A percentile compares a stretch with the other conserved stretches of the same genome.
These are phyloP conservation scores for Oncorhynchus masou DNA, from an alignment of 2,113 vertebrate species.

Conservation along the genomic window DNA sequence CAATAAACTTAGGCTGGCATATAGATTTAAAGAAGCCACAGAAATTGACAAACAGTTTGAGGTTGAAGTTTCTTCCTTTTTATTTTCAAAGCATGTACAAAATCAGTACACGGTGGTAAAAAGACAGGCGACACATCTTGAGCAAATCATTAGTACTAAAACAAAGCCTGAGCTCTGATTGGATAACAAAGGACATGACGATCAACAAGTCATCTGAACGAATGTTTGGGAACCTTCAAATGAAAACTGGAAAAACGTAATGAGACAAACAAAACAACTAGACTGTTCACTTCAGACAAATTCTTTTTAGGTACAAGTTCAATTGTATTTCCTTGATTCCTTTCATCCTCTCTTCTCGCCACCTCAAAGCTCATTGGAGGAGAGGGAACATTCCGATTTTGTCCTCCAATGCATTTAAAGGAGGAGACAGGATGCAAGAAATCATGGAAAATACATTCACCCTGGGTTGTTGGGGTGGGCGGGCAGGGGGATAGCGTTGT, in stretches of 20 bases:
- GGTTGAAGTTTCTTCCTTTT: slow-evolving; percentile 31
- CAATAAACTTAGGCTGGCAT: too few species aligned
- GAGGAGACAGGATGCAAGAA: neutral
- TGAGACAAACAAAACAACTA: neutral
- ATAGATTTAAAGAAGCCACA: too few species aligned
- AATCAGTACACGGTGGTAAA: slow-evolving; percentile 47
- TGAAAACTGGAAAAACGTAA: neutral
- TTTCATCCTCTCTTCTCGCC: too few species aligned
- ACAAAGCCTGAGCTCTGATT: neutral
- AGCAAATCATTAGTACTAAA: slow-evolving; percentile 14
- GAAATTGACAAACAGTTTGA: neutral
- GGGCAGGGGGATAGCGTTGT: neutral
- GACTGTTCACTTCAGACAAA: too few species aligned
- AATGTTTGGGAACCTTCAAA: slow-evolving; percentile 14
- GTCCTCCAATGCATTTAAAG: too few species aligned
- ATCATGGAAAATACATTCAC: too few species aligned
- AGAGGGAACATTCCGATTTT: too few species aligned
- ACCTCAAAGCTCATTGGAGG: neutral
- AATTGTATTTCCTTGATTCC: too few species aligned
- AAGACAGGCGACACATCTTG: slow-evolving; percentile 17
- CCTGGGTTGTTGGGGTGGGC: too few species aligned
- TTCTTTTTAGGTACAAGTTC: too few species aligned
- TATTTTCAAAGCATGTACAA: slow-evolving; percentile 62
- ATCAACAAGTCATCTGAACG: slow-evolving; percentile 1
- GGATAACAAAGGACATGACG: neutral